These are phyloP conservation scores for Psilopsiagon aurifrons DNA, from an alignment of 2,113 vertebrate species.

Conservation along the genomic window DNA sequence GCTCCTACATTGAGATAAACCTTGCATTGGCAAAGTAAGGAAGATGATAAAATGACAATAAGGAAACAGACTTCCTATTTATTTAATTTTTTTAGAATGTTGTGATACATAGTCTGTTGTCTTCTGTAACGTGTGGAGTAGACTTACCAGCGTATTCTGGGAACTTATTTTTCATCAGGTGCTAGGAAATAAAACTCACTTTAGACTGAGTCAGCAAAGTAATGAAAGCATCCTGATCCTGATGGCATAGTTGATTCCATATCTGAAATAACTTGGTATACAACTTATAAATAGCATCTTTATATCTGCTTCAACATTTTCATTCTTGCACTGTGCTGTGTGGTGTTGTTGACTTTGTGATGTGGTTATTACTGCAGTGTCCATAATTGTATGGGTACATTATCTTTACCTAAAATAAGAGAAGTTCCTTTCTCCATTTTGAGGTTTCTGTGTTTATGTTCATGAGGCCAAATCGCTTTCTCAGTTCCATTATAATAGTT, in stretches of 20 bases:
- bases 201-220: neutral
- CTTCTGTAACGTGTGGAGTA: neutral
- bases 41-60: neutral
- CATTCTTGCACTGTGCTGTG: neutral
- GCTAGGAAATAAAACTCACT: neutral
- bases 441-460: neutral
- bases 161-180: neutral
- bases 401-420: neutral
- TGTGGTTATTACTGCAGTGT: neutral
- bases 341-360: neutral
- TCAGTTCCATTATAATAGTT: neutral
- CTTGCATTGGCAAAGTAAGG: neutral
- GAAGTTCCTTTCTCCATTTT: neutral
- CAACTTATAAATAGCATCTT: neutral
- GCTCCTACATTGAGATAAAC: neutral
- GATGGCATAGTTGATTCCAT: slow-evolving; percentile 11
- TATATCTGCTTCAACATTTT: neutral
- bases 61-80: neutral
- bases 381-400: neutral
- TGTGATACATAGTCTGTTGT: neutral
- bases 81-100: neutral
- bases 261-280: slow-evolving; percentile 3
- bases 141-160: neutral
- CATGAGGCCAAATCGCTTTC: neutral
- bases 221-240: slow-evolving; percentile 5